Evolutionary conservation across 2,888 invertebrate species (phyloP), one percentile per base, ranked within the genome.

Genomic region (Parnassius mnemosyne): DNA sequence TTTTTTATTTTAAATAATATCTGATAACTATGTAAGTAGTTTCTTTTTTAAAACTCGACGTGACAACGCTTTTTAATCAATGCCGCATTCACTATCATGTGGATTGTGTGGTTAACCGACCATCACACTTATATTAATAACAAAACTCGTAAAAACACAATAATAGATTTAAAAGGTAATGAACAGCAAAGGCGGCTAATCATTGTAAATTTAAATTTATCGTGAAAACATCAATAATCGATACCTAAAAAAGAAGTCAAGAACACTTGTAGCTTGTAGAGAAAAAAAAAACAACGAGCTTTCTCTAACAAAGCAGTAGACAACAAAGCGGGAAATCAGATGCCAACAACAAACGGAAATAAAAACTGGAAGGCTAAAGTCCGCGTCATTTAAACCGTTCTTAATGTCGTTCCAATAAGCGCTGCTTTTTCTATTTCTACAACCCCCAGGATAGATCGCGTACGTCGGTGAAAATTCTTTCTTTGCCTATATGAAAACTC

Each of bases 401-500:
- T 54, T 55, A 59, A 59, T 52, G 52, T 55, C 34, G 34, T 57
- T 34, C 1, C 57, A 16, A 34, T 46, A 13, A 46, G 25, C 46
- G 34, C 5, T 34, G 1, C 7, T 34, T 34, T 34, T 34, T 34
- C 34, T 34, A 34, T 56, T 12, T 3, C 51, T n/a, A 41, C 54
- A n/a, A 46, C 13, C 50, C n/a, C 2, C 25, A 9, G 43, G 7
- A 51, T 44, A 10, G 51, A 10, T 54, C 60, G n/a, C 13, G 43
- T 13, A 13, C n/a, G 13, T 9, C n/a, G 34, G 43, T 10, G 47
- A 65, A 64, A 61, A 49, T 2, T n/a, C 16, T 65, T 51, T 56
- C 46, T 52, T 54, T 44, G 60, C 16, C 7, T 12, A 11, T 9
- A 50, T 55, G 34, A 52, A 42, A 20, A 13, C 63, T 46, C 55